Percentiles rank a stretch among this genome's conserved stretches.
Conservation (phyloP, 2,797 vertebrate species). For the Serranus cabrilla region DNA sequence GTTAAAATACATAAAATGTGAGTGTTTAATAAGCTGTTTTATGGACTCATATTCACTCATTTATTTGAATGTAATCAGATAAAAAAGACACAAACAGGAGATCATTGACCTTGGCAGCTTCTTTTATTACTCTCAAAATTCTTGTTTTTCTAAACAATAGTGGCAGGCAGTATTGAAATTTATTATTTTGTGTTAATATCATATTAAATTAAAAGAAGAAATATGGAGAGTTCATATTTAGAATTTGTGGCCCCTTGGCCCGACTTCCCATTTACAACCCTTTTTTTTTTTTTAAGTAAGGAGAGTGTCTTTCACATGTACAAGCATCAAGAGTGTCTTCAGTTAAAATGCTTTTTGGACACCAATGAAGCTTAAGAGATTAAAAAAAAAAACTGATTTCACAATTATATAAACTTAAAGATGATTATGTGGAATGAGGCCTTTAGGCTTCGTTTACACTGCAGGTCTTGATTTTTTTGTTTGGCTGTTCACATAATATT, state of each 20-base stretch:
- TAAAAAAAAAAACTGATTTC: neutral
- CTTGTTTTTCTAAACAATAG: neutral
- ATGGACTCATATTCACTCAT: neutral
- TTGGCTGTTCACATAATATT: no score
- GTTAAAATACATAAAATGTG: neutral
- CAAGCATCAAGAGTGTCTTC: neutral
- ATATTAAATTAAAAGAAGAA: no score
- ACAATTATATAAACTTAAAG: no score
- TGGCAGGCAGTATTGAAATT: neutral
- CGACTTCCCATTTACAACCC: neutral
- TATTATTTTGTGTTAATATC: neutral
- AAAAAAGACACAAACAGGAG: neutral
- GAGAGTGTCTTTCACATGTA: neutral
- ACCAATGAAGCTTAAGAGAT: neutral
- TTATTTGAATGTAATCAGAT: neutral
- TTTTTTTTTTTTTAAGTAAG: neutral
- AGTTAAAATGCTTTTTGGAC: neutral
- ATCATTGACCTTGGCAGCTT: neutral
- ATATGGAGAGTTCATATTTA: no score
- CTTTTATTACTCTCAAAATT: neutral
- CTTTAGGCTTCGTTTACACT: no score
- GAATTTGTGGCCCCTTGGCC: no score
- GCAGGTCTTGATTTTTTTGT: no score
- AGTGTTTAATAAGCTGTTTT: neutral
- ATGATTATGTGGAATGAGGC: no score